phyloP scores from a whole-genome alignment of 2,113 vertebrate genomes.

The Colossoma macropomum region DNA sequence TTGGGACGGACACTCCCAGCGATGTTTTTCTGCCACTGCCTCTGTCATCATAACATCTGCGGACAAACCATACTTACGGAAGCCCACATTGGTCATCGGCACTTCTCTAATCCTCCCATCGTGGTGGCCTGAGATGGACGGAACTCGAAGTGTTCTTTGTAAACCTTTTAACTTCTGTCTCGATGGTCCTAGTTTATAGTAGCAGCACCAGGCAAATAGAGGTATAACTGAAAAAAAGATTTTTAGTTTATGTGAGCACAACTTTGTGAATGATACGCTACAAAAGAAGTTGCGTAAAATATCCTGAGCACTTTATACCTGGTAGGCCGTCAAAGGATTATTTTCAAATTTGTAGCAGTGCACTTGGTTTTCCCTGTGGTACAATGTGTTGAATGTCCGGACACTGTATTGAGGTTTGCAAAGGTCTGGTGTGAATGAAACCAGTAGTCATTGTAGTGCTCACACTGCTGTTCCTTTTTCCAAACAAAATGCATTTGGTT shows the following conservation, averaged over 20 bases:
- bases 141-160: slow-evolving; percentile 41
- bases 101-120: background rate
- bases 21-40: background rate
- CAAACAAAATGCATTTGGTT: slow-evolving; percentile 1
- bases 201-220: slow-evolving; percentile 42
- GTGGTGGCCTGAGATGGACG: slow-evolving; percentile 20
- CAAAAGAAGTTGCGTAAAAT: slow-evolving; percentile 63
- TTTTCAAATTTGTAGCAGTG: slow-evolving; percentile 71
- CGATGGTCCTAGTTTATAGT: slow-evolving; percentile 48
- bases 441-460: slow-evolving; percentile 36
- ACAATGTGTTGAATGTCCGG: slow-evolving; percentile 67
- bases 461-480: slow-evolving; percentile 41
- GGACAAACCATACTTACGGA: background rate
- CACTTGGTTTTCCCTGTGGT: slow-evolving; percentile 66
- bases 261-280: slow-evolving; percentile 66
- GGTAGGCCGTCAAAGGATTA: slow-evolving; percentile 65
- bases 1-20: background rate
- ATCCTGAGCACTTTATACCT: slow-evolving; percentile 77
- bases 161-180: slow-evolving; percentile 38
- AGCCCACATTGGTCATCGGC: background rate
- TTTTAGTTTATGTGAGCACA: slow-evolving; percentile 68
- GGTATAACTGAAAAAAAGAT: background rate
- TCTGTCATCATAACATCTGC: background rate
- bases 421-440: slow-evolving; percentile 53
- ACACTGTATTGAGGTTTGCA: slow-evolving; percentile 32